Conservation (phyloP, 2,113 vertebrate genomes). For the Crotalus horridus region DNA sequence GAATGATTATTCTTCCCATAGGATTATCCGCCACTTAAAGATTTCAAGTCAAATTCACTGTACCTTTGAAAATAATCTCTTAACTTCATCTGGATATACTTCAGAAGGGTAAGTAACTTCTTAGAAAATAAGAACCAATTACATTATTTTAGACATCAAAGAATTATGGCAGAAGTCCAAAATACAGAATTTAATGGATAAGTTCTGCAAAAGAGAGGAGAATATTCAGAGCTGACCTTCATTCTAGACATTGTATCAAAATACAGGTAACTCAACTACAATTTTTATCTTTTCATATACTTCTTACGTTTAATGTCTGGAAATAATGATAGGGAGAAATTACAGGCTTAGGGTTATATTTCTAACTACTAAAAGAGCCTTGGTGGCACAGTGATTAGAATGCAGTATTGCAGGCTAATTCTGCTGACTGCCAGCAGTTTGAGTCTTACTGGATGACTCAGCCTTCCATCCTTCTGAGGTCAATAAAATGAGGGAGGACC, state of each 20-base stretch:
- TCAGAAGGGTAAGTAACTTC: conserved; percentile 69
- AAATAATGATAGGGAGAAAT: background rate
- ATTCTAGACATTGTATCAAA: background rate
- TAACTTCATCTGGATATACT: conserved; percentile 76
- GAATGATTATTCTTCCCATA: conserved; percentile 55
- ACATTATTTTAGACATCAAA: background rate
- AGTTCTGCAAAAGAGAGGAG: background rate
- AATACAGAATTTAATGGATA: background rate
- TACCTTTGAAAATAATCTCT: conserved; percentile 72
- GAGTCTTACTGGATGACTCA: too few species aligned
- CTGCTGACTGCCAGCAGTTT: too few species aligned
- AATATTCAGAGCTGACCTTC: background rate
- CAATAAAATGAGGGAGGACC: too few species aligned
- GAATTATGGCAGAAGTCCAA: background rate
- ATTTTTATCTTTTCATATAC: background rate
- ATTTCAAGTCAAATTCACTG: conserved; percentile 74
- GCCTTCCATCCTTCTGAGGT: too few species aligned
- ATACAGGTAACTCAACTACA: background rate
- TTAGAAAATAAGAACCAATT: background rate
- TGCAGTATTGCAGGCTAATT: too few species aligned
- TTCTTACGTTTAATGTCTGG: background rate
- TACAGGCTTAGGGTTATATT: background rate
- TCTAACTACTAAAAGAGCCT: too few species aligned
- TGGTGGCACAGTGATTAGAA: too few species aligned
- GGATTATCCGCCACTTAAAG: conserved; percentile 51